Percentiles rank a stretch among this genome's conserved stretches.
phyloP scores from a whole-genome alignment of 2,888 invertebrate species.

The Drosophila atroscutellata region DNA sequence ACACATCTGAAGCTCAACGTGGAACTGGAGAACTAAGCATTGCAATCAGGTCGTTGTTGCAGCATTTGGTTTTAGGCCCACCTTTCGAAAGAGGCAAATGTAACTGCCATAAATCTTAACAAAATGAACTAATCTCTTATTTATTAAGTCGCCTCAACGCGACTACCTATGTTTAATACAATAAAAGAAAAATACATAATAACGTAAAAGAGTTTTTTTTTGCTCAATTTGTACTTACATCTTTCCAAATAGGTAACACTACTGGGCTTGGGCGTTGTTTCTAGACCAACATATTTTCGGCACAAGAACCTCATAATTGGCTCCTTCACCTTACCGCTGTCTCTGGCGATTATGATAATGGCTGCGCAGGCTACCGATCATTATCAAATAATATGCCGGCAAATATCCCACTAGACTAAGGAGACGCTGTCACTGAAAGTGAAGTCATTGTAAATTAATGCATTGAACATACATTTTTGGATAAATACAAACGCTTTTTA shows the following conservation, averaged over 20 bases:
- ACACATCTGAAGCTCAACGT: conserved; percentile 79
- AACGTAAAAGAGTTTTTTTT: background rate
- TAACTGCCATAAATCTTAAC: conserved; percentile 67
- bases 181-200: conserved; percentile 5
- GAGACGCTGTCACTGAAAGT: background rate
- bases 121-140: conserved; percentile 54
- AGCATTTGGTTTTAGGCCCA: conserved; percentile 18
- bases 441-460: background rate
- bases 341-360: conserved; percentile 38
- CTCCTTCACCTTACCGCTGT: conserved; percentile 52
- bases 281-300: background rate
- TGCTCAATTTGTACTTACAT: background rate
- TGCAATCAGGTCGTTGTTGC: background rate
- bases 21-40: no score
- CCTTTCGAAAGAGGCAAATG: conserved; percentile 26
- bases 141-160: conserved; percentile 19
- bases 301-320: conserved; percentile 44
- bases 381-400: conserved; percentile 4
- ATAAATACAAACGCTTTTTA: background rate
- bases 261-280: conserved; percentile 25
- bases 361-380: conserved; percentile 40
- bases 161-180: conserved; percentile 23
- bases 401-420: background rate
- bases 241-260: conserved; percentile 5
- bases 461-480: background rate